Evolutionary conservation across 2,888 invertebrate genomes (phyloP), one percentile per base, ranked within the genome.

Genomic region (Napeogenes inachia): DNA sequence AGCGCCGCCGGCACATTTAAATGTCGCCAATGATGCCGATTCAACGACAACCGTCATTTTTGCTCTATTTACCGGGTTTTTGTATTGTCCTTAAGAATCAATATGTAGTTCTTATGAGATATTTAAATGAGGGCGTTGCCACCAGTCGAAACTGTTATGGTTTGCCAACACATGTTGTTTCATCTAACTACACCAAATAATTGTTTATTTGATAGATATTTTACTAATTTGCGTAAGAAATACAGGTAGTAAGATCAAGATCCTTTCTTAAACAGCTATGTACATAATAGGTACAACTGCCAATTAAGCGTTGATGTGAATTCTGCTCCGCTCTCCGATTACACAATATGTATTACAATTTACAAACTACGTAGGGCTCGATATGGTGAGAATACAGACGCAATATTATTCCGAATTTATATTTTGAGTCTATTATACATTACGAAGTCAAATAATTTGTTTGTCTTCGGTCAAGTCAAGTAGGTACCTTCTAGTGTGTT

Each of bases 1-100:
- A 82, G 87, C 78, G 79, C 86, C 87, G 87, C 85, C 85, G 77
- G 77, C 84, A 79, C 84, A 87, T 88, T 87, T 85, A 84, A 85
- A 87, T 86, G 87, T 88, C 87, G 80, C 81, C 71, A 77, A 74
- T 80, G 84, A 81, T 75, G 78, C 74, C 76, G 78, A 78, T 74
- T 73, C 73, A 68, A 67, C 70, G 72, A 73, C 75, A 74, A 69
- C 68, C 73, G 75, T 75, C 76, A 77, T 75, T 84, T 86, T 88
- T 88, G 82, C 77, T 87, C 85, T 87, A 84, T 88, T 88, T 87
- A 82, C 77, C 77, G 80, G 75, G 70, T 56, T 65, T 63, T 67
- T 62, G 68, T 68, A 70, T 72, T 71, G 70, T 70, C 64, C 57
- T 60, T 65, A 68, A 59, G 68, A 68, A 63, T 64, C 63, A 64